Evolutionary conservation across 2,113 vertebrate species (phyloP).

Genomic region (Argyrosomus japonicus): DNA sequence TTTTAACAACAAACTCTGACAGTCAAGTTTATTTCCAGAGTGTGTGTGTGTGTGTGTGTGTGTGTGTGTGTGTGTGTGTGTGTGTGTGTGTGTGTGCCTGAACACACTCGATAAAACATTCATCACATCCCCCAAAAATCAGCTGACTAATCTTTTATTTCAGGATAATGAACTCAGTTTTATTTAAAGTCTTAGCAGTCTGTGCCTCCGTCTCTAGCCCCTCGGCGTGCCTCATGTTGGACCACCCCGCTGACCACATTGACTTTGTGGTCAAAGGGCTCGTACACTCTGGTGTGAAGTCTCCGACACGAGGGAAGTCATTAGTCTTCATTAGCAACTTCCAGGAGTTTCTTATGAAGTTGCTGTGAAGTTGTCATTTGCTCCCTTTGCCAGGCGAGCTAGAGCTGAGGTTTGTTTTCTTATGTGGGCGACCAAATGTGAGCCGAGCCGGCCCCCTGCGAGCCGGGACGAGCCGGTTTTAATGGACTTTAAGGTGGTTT

Average conservation of each 20-base stretch:
- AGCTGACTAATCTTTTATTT: no score
- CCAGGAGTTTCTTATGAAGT: conserved; percentile 87
- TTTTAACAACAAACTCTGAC: no score
- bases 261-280: conserved; percentile 73
- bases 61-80: no score
- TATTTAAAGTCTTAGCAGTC: no score
- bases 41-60: no score
- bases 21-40: no score
- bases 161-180: no score
- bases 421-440: conserved; percentile 82
- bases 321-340: conserved; percentile 88
- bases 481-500: no score
- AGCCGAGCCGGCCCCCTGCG: conserved; percentile 29
- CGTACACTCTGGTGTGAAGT: conserved; percentile 78
- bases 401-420: conserved; percentile 81
- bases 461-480: not conserved
- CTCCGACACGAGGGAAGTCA: conserved; percentile 79
- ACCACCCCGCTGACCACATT: conserved; percentile 72
- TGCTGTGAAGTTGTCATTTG: conserved; percentile 84
- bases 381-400: conserved; percentile 79
- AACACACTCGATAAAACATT: no score
- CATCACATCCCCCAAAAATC: no score
- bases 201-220: no score
- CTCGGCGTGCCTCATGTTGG: conserved; percentile 4
- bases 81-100: no score